A percentile compares a stretch with the other conserved stretches of the same genome.
Conservation (phyloP, 2,888 invertebrate species). For the Pyrocoelia pectoralis region DNA sequence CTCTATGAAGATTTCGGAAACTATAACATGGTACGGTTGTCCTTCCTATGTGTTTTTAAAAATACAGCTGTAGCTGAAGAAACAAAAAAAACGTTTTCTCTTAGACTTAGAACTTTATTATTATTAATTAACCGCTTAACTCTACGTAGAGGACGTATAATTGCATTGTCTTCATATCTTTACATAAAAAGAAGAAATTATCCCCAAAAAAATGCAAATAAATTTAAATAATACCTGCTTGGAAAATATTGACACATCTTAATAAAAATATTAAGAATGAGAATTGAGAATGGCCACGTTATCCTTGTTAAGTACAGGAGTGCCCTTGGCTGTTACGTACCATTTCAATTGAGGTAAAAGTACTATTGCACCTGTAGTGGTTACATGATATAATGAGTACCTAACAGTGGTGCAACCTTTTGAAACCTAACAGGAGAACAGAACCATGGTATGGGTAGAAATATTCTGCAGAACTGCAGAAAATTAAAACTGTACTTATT, state of each 20-base stretch:
- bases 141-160: constrained; percentile 93
- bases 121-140: constrained; percentile 88
- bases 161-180: constrained; percentile 90
- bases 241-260: constrained; percentile 95
- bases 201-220: background rate
- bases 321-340: constrained; percentile 84
- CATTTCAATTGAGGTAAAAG: constrained; percentile 96
- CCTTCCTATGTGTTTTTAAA: no score
- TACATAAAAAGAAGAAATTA: background rate
- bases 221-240: constrained; percentile 69
- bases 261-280: constrained; percentile 90
- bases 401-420: no score
- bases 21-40: no score
- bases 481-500: no score
- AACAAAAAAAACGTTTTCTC: no score
- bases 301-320: constrained; percentile 88
- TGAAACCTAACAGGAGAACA: constrained; percentile 87
- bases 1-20: no score
- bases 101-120: no score
- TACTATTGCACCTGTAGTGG: constrained; percentile 69
- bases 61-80: no score
- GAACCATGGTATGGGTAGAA: no score
- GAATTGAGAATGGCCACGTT: constrained; percentile 90
- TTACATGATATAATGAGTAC: no score
- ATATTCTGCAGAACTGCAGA: no score